These are phyloP conservation scores for Uloborus diversus DNA, from an alignment of 1,140 invertebrate species.

Conservation along the genomic window DNA sequence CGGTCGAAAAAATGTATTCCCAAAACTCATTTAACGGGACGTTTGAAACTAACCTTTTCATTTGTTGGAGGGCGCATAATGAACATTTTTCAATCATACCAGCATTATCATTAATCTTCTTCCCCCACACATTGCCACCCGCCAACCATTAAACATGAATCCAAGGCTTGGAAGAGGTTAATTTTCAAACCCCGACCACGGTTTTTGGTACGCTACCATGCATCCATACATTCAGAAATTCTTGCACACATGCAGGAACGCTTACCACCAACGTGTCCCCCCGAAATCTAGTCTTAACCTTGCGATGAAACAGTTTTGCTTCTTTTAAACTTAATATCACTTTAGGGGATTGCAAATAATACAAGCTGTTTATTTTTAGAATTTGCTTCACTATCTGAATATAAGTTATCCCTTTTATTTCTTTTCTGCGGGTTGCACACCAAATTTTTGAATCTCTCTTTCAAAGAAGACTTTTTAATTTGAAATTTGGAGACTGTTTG, in stretches of 20 bases:
- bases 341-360: conserved; percentile 13
- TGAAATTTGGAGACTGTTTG: too few relatives aligned
- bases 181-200: conserved; percentile 22
- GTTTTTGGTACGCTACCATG: conserved; percentile 7
- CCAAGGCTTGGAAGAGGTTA: not conserved
- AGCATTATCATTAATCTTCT: conserved; percentile 48
- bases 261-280: not conserved
- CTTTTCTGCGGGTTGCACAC: too few relatives aligned
- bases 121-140: conserved; percentile 28
- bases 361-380: conserved; percentile 13
- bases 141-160: conserved; percentile 16
- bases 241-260: not conserved
- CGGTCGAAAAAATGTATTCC: conserved; percentile 31
- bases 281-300: conserved; percentile 18
- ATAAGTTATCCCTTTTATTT: too few relatives aligned
- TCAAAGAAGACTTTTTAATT: too few relatives aligned
- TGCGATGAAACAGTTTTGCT: conserved; percentile 17
- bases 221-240: not conserved
- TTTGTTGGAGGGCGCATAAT: conserved; percentile 38
- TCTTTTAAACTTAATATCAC: conserved; percentile 37
- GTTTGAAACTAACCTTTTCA: conserved; percentile 52
- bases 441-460: too few relatives aligned
- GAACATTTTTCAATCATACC: conserved; percentile 52
- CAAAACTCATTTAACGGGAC: conserved; percentile 43
- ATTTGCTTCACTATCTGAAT: not conserved